Percentiles rank a stretch among this genome's conserved stretches.
Conservation (phyloP, 2,797 vertebrate genomes). For the Scolopax rusticola region DNA sequence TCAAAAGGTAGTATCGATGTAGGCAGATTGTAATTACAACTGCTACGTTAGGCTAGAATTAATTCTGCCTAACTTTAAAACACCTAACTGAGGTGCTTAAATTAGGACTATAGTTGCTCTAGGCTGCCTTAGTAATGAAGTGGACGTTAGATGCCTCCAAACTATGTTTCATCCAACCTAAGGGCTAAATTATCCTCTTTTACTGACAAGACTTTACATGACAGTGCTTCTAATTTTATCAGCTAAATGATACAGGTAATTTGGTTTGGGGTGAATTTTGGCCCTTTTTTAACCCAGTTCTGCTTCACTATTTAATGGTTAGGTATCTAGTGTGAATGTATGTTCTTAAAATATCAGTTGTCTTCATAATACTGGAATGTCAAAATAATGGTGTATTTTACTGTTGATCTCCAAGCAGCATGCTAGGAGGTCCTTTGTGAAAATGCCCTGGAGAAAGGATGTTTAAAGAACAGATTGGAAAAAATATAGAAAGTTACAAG, state of each 20-base stretch:
- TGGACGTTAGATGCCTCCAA: background rate
- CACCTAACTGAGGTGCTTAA: background rate
- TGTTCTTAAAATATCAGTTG: conserved; percentile 43
- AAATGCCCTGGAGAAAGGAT: conserved; percentile 72
- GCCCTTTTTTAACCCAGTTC: background rate
- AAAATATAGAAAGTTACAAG: conserved; percentile 65
- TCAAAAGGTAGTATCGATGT: background rate
- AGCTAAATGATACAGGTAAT: background rate
- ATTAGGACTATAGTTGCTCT: background rate
- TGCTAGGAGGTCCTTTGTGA: conserved; percentile 54
- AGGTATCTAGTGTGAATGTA: background rate
- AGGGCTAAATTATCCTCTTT: conserved; percentile 4
- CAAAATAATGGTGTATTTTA: conserved; percentile 62
- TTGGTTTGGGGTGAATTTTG: background rate
- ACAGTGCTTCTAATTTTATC: conserved; percentile 35
- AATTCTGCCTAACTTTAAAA: conserved; percentile 34
- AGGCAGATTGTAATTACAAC: background rate
- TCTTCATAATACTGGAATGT: conserved; percentile 28
- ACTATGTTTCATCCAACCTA: background rate
- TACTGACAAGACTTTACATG: background rate
- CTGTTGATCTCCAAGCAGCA: conserved; percentile 19
- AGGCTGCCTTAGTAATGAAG: background rate
- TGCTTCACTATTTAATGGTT: background rate
- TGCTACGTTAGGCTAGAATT: background rate
- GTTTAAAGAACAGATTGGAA: conserved; percentile 69